Evolutionary conservation across 2,797 vertebrate species (phyloP).

Genomic region (Takifugu ocellatus): DNA sequence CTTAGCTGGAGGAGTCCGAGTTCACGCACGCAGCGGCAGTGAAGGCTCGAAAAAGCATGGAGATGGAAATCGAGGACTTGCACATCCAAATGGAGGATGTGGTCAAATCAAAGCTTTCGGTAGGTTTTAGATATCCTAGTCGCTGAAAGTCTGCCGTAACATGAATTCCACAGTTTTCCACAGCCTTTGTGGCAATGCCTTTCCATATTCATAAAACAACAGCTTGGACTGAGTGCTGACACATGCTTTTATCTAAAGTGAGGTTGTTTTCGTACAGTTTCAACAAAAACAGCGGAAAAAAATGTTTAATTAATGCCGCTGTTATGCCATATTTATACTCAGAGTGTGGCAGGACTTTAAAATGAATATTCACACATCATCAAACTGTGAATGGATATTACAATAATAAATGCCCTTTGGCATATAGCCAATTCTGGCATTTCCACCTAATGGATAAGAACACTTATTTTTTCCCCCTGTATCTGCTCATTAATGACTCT

Average conservation of each 20-base stretch:
- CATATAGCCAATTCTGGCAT: conserved; percentile 75
- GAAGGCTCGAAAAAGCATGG: conserved; percentile 94
- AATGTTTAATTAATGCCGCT: conserved; percentile 49
- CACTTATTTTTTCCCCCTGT: conserved; percentile 53
- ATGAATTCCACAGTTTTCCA: background rate
- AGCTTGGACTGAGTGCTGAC: background rate
- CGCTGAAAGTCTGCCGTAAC: background rate
- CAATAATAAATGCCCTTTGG: conserved; percentile 66
- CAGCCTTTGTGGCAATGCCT: background rate
- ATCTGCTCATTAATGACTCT: conserved; percentile 65
- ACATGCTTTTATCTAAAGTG: conserved; percentile 2
- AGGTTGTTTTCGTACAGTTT: conserved; percentile 17
- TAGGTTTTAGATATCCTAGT: conserved; percentile 66
- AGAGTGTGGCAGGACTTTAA: conserved; percentile 25
- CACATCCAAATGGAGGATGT: conserved; percentile 96
- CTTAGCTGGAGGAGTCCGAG: conserved; percentile 95
- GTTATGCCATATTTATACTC: conserved; percentile 31
- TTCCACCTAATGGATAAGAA: conserved; percentile 82
- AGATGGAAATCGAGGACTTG: conserved; percentile 94
- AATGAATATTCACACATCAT: conserved; percentile 53
- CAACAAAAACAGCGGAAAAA: background rate
- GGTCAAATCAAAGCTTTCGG: conserved; percentile 86
- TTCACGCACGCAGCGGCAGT: conserved; percentile 89
- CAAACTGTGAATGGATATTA: conserved; percentile 49
- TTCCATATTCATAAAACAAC: conserved; percentile 4